Evolutionary conservation across 2,113 vertebrate genomes (phyloP).

Genomic region (Potamarius usumacintae): DNA sequence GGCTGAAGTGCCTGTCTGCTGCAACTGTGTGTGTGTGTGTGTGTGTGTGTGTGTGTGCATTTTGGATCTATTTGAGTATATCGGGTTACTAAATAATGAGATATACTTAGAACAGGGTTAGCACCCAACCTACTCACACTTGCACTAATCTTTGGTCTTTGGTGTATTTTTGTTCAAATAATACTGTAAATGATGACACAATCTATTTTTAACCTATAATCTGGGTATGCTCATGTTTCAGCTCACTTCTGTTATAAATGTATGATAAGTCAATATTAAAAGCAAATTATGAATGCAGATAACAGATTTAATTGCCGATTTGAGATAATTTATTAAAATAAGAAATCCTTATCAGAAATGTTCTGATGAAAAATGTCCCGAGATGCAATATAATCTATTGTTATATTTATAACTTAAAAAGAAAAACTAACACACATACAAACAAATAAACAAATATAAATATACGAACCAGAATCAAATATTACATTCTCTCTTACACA

Average conservation of each 20-base stretch:
- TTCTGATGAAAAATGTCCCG: not conserved
- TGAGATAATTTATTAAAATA: not conserved
- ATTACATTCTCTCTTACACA: not conserved
- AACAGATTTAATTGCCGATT: not conserved
- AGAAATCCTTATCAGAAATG: too few relatives aligned
- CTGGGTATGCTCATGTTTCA: not conserved
- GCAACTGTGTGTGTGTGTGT: slow-evolving; percentile 69
- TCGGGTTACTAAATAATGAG: slow-evolving; percentile 71
- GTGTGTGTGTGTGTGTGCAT: slow-evolving; percentile 69
- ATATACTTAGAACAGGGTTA: slow-evolving; percentile 30
- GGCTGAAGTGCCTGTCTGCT: slow-evolving; percentile 67
- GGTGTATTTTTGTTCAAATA: slow-evolving; percentile 27
- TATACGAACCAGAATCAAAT: not conserved
- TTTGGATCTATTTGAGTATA: slow-evolving; percentile 76
- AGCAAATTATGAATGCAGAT: not conserved
- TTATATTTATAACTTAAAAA: not conserved
- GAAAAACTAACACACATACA: not conserved
- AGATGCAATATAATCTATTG: not conserved
- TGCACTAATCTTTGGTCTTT: slow-evolving; percentile 61
- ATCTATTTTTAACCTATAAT: not conserved
- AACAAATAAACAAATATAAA: not conserved
- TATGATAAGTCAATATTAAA: not conserved
- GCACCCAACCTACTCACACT: slow-evolving; percentile 59
- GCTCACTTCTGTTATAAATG: not conserved
- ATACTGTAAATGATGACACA: not conserved